Base-by-base conservation (phyloP, 2,113 vertebrate genomes). In the Alectura lathami region DNA sequence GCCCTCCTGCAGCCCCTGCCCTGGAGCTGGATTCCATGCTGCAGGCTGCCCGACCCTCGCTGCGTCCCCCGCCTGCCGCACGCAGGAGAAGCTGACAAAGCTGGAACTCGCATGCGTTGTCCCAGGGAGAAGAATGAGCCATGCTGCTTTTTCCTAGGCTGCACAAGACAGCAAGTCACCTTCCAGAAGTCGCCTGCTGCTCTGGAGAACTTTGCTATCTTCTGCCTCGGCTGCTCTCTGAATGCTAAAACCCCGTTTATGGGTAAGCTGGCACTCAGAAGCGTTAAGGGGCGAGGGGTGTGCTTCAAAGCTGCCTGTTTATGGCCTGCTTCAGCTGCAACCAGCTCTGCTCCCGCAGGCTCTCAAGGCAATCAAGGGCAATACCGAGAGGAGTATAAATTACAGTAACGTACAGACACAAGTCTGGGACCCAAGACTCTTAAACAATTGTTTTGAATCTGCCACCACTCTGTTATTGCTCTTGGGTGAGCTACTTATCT, bases 241-340 rank as follows among this genome's bases (percentile, higher is more conserved):
- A 93, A 91, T 22, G 14, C 72, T 95, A 96, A 96, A 94, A 95
- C 76, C 94, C 94, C 83, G 70, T 95, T 96, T 94, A 97, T 94
- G 89, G 92, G 92, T 29, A 63, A 95, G 83, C 32, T 93, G 95
- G 92, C 94, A 88, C 89, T 92, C 93, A 56, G 20, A 96, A 94
- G 94, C 73, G 93, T 51, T 94, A 94, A 93, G 91, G 86, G 60
- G 63, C 63, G 84, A 94, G 92, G 86, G 60, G 74, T 83, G 79
- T 40, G 82, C 88, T 94, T 74, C 83, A 72, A 59, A 56, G 82
- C 83, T 53, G 80, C 63, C 85, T 90, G 81, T 93, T 96, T 92
- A 95, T 92, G 75, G 93, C 81, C 94, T 79, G 43, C 75, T 85
- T 94, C 50, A 74, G 83, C 77, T 87, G 66, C 40, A 91, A 89